Evolutionary conservation across 1,140 invertebrate genomes (phyloP), one percentile per base, ranked within the genome.

Genomic region (Leptopilina clavipes): DNA sequence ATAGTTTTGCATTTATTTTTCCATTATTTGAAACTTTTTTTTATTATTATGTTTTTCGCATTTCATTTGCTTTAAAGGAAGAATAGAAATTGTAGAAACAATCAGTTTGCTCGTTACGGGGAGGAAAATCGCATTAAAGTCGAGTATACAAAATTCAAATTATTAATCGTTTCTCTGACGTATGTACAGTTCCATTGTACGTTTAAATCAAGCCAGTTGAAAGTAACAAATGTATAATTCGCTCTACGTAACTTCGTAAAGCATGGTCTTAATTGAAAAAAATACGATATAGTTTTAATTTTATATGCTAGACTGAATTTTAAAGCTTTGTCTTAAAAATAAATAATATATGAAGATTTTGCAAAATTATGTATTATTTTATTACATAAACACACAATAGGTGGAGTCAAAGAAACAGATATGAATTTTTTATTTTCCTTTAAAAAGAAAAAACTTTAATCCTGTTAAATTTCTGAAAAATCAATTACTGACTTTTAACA

Each of bases 241-340:
- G 37, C 9, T 40, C 37, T 40, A 40, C 0, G 25, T 31, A 31
- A 31, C 25, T 31, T 75, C 54, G 72, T 83, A 83, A 79, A 84
- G 74, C 79, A 79, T 79, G 77, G 14, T 18, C 75, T 81, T 85
- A 81, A 83, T 85, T 83, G 78, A 79, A 79, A n/a, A n/a, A 82
- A 85, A 82, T 83, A 70, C 72, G 11, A 14, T 17, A n/a, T 14
- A 48, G n/a, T n/a, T n/a, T 52, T 17, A 6, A 17, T 8, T n/a
- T 5, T 1, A 6, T n/a, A 17, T 31, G 25, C 0, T 40, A 40
- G 9, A 40, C 2, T 40, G 9, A 40, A 40, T 40, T 40, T 40
- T 40, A 40, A 8, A 40, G 9, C 37, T 40, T 40, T 48, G 14
- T 48, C 10, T 10, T 14, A 48, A 1, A 48, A 48, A 48, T 9